Conservation (phyloP, 2,113 vertebrate genomes). For the Daboia siamensis region DNA sequence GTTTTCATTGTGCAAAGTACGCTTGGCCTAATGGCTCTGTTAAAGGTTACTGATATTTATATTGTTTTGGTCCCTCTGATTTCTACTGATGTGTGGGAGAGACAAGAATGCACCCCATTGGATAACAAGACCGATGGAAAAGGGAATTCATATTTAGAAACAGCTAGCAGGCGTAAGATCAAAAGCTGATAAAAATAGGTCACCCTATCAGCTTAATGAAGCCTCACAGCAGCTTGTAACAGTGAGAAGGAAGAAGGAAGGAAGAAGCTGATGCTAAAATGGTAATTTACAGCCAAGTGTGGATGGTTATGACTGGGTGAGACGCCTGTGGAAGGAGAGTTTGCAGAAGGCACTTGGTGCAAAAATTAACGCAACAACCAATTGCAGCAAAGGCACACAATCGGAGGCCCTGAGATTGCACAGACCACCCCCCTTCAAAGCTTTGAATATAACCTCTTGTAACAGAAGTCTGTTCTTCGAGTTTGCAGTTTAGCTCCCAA, state of each 20-base stretch:
- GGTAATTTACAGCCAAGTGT: background rate
- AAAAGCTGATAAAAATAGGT: slow-evolving; percentile 62
- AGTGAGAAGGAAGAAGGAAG: slow-evolving; percentile 39
- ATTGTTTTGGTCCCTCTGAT: slow-evolving; percentile 12
- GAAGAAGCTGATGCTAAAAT: slow-evolving; percentile 31
- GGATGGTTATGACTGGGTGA: background rate
- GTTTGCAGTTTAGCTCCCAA: background rate
- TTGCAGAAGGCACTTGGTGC: background rate
- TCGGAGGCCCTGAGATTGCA: background rate
- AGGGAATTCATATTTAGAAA: slow-evolving; percentile 40
- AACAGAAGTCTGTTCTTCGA: background rate
- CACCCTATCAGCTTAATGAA: slow-evolving; percentile 49
- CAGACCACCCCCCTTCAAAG: background rate
- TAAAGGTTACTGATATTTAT: background rate
- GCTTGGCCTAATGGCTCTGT: background rate
- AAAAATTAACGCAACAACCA: background rate
- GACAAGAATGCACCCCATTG: slow-evolving; percentile 35
- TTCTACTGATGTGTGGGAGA: slow-evolving; percentile 30
- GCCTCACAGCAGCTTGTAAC: slow-evolving; percentile 44
- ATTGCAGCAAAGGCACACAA: background rate
- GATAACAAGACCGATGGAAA: slow-evolving; percentile 37
- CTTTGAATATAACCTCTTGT: background rate
- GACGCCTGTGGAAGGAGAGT: background rate
- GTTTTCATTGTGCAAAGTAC: background rate
- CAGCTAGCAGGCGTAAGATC: slow-evolving; percentile 56